Percentiles rank a stretch among this genome's conserved stretches.
phyloP scores from a whole-genome alignment of 2,888 invertebrate species.

The Drosophila helvetica region DNA sequence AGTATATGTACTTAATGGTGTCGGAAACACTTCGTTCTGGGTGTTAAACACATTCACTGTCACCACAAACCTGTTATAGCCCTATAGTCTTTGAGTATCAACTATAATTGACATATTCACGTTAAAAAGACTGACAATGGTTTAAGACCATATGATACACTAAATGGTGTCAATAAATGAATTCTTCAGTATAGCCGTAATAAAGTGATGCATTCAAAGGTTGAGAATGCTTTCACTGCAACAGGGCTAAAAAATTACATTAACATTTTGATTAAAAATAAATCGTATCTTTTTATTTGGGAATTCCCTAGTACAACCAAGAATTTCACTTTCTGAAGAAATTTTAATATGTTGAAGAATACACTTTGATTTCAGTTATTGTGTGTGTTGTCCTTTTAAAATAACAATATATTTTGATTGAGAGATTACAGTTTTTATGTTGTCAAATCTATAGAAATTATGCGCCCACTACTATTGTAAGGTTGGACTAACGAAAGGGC shows the following conservation, averaged over 20 bases:
- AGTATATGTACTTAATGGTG: too few species aligned
- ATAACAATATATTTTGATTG: conserved; percentile 58
- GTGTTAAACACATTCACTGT: too few species aligned
- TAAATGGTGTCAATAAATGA: too few species aligned
- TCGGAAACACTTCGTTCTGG: too few species aligned
- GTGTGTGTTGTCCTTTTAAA: conserved; percentile 61
- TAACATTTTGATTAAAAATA: background rate
- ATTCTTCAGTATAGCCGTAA: too few species aligned
- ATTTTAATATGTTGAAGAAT: background rate
- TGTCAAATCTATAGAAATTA: conserved; percentile 83
- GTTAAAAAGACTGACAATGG: too few species aligned
- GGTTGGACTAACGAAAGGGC: conserved; percentile 70
- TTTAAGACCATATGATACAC: too few species aligned
- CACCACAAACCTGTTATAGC: too few species aligned
- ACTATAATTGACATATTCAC: too few species aligned
- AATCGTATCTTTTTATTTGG: background rate
- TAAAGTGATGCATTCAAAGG: too few species aligned
- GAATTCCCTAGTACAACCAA: background rate
- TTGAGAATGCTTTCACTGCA: too few species aligned
- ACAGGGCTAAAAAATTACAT: background rate
- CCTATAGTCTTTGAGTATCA: too few species aligned
- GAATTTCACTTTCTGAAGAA: background rate
- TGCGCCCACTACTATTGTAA: conserved; percentile 73
- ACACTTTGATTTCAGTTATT: background rate
- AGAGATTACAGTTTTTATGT: conserved; percentile 65